These are phyloP conservation scores for Barypeithes pellucidus DNA, from an alignment of 2,888 invertebrate genomes.

Conservation along the genomic window DNA sequence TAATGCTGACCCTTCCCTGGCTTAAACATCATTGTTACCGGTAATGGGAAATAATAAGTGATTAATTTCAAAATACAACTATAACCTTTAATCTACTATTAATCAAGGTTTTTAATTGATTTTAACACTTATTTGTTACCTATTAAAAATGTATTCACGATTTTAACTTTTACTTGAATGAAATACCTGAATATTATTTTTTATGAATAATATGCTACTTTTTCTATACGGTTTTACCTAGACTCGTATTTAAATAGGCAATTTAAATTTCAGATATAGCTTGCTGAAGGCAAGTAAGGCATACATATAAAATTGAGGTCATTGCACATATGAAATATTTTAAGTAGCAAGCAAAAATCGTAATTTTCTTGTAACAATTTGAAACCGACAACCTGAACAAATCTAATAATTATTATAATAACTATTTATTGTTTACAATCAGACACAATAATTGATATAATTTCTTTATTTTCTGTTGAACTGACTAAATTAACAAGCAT, in stretches of 20 bases:
- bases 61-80: slow-evolving; percentile 46
- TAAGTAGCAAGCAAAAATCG: not conserved
- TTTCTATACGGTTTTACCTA: not conserved
- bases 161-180: not conserved
- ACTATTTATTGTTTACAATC: too few relatives aligned
- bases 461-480: too few relatives aligned
- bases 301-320: not conserved
- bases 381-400: too few relatives aligned
- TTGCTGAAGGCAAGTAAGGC: not conserved
- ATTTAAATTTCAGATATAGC: not conserved
- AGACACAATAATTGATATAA: too few relatives aligned
- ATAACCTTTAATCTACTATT: not conserved
- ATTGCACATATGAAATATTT: slow-evolving; percentile 4
- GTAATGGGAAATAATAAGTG: too few relatives aligned
- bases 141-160: not conserved
- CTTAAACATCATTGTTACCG: too few relatives aligned
- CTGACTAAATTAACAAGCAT: too few relatives aligned
- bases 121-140: not conserved
- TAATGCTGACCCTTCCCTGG: too few relatives aligned
- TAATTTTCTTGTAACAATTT: not conserved
- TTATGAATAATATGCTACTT: too few relatives aligned
- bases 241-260: not conserved
- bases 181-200: too few relatives aligned
- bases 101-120: not conserved
- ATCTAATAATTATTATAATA: too few relatives aligned